phyloP scores from a whole-genome alignment of 2,888 invertebrate genomes.

The Eupithecia insigniata region DNA sequence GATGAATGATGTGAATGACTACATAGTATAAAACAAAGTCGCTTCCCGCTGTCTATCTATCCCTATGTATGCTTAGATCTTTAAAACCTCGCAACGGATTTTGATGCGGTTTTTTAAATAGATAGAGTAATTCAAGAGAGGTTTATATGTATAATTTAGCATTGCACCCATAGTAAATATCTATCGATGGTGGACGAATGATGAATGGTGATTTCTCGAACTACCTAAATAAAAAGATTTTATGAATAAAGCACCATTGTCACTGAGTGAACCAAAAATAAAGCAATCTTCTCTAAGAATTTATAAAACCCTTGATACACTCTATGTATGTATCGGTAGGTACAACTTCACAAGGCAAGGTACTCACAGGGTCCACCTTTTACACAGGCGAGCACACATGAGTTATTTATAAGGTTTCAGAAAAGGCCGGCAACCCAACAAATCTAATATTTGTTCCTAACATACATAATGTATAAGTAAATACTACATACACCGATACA shows the following conservation, averaged over 20 bases:
- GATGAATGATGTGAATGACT: too few species aligned
- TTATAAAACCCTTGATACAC: not conserved
- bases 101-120: too few species aligned
- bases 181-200: too few species aligned
- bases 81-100: too few species aligned
- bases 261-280: not conserved
- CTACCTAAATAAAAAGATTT: not conserved
- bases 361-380: conserved; percentile 2
- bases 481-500: conserved; percentile 10
- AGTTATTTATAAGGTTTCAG: conserved; percentile 26
- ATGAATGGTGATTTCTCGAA: not conserved
- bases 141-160: too few species aligned
- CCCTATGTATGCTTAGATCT: too few species aligned
- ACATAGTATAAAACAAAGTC: too few species aligned
- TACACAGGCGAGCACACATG: conserved; percentile 21
- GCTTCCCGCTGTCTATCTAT: too few species aligned
- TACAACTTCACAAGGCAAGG: not conserved
- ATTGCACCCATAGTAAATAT: too few species aligned
- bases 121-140: too few species aligned
- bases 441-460: conserved; percentile 33
- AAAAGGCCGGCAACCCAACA: conserved; percentile 26
- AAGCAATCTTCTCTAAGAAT: not conserved
- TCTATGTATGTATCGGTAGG: not conserved
- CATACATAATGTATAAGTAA: conserved; percentile 17
- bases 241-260: not conserved